Conservation (phyloP, 35 echinoderm and acorn worm genomes). For the Holothuria glaberrima region DNA sequence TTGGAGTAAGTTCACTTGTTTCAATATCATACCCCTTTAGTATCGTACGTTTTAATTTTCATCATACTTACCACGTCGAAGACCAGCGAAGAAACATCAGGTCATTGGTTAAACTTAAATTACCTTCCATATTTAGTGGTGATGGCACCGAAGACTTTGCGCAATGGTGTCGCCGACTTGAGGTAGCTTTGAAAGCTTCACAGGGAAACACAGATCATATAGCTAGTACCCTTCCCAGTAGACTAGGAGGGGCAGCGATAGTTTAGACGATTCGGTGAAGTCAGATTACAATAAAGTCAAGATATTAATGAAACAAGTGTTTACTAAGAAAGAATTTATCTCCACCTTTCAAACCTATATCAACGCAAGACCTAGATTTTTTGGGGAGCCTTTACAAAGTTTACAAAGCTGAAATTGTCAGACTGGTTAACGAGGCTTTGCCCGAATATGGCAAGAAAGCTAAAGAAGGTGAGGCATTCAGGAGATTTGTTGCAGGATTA, state of each 20-base stretch:
- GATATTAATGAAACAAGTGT: background rate
- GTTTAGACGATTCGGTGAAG: background rate
- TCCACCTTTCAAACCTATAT: background rate
- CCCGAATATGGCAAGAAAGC: too few species aligned
- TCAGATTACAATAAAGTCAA: background rate
- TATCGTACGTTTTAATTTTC: background rate
- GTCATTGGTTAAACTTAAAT: background rate
- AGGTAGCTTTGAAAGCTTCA: background rate
- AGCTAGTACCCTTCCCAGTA: too few species aligned
- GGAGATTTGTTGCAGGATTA: too few species aligned
- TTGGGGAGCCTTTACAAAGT: too few species aligned
- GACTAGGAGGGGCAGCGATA: too few species aligned
- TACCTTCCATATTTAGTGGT: too few species aligned
- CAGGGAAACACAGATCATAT: background rate
- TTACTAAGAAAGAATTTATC: background rate
- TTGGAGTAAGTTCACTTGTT: background rate
- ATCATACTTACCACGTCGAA: background rate
- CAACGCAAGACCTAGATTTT: too few species aligned
- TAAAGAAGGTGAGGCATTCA: too few species aligned
- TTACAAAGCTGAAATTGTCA: too few species aligned
- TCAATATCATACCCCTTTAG: too few species aligned
- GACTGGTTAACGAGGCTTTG: too few species aligned
- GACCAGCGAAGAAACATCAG: background rate
- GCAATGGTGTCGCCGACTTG: background rate
- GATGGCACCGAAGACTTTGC: too few species aligned